A percentile compares a stretch with the other conserved stretches of the same genome.
These are phyloP conservation scores for Portunus trituberculatus DNA, from an alignment of 1,140 invertebrate species.

Conservation along the genomic window DNA sequence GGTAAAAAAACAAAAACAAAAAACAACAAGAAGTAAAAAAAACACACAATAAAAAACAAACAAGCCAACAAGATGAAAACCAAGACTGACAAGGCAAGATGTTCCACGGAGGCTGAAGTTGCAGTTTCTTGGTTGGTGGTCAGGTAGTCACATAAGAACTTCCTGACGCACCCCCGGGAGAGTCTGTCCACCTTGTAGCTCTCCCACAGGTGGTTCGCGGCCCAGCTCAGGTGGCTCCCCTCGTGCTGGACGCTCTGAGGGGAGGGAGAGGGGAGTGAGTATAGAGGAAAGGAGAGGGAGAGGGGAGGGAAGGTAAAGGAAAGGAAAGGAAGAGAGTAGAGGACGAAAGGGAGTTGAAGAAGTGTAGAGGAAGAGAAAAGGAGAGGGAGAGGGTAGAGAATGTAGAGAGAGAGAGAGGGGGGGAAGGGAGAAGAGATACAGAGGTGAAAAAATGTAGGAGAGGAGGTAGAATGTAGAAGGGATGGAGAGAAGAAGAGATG, in stretches of 20 bases:
- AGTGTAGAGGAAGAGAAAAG: background rate
- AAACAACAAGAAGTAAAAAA: background rate
- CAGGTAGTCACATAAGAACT: conserved; percentile 51
- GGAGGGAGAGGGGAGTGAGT: background rate
- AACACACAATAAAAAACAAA: background rate
- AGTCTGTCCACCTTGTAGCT: conserved; percentile 59
- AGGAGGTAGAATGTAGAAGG: no score
- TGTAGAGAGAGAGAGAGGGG: background rate
- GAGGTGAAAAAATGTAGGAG: no score
- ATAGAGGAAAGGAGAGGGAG: background rate
- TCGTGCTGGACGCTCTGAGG: background rate
- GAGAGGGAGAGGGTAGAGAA: background rate
- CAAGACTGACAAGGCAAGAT: conserved; percentile 55
- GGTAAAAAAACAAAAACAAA: background rate
- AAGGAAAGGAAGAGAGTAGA: background rate
- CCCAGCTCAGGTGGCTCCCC: background rate
- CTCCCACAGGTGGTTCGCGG: conserved; percentile 61
- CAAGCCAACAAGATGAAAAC: no score
- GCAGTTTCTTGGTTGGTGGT: background rate
- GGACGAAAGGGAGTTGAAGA: background rate
- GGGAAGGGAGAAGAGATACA: background rate
- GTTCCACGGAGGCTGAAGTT: background rate
- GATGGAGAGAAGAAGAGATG: no score
- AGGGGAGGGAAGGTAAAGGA: background rate
- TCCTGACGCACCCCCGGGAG: conserved; percentile 47